Conservation (phyloP, 2,113 vertebrate genomes). For the Oncorhynchus mykiss region DNA sequence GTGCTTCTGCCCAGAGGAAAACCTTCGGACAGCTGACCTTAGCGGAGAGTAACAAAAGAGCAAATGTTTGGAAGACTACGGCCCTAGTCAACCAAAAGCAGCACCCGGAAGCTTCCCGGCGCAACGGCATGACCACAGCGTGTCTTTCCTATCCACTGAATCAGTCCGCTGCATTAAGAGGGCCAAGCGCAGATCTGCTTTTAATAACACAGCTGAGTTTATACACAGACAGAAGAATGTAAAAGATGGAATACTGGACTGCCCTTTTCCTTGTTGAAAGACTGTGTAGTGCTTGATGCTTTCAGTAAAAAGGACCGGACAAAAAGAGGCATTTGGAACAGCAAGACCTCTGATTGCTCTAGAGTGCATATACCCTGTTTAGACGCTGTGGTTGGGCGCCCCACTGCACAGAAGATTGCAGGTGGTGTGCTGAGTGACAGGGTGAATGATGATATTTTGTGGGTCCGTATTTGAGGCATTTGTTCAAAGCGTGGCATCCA, state of each 20-base stretch:
- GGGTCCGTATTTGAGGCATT: background rate
- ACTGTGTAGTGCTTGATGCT: no score
- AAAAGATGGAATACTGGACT: no score
- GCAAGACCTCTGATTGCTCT: background rate
- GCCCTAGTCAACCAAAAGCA: background rate
- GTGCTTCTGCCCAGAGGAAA: slow-evolving; percentile 51
- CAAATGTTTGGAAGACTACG: no score
- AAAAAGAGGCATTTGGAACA: background rate
- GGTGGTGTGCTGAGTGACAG: background rate
- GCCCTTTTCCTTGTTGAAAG: no score
- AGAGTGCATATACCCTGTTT: background rate
- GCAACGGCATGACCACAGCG: no score
- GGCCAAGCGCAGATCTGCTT: background rate
- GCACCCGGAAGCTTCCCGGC: no score
- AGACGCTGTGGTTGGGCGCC: background rate
- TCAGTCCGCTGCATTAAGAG: background rate
- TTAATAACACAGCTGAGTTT: no score
- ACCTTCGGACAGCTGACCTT: no score
- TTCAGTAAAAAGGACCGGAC: background rate
- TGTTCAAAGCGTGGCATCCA: background rate
- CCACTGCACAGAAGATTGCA: background rate
- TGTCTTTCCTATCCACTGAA: background rate
- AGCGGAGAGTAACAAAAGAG: no score
- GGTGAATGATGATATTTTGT: background rate
- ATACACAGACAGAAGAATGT: background rate